Conservation (phyloP, 2,113 vertebrate species). For the Thalassoma bifasciatum region DNA sequence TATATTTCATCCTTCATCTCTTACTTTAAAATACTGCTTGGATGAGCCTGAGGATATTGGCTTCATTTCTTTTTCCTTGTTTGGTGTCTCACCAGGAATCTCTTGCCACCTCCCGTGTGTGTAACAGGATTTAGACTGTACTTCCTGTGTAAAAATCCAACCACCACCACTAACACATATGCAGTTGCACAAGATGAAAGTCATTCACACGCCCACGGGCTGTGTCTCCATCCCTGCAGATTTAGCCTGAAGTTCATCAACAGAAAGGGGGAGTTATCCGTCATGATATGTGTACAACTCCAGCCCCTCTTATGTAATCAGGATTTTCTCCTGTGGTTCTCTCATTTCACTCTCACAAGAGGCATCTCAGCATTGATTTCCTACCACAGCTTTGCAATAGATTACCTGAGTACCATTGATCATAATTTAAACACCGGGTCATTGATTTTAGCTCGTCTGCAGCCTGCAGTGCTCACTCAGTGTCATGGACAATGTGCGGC, state of each 20-base stretch:
- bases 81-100: constrained; percentile 12
- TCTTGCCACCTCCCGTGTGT: constrained; percentile 13
- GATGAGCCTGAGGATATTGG: background rate
- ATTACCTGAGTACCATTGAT: constrained; percentile 31
- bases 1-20: background rate
- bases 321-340: background rate
- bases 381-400: constrained; percentile 17
- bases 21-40: constrained; percentile 2
- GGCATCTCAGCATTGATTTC: constrained; percentile 31
- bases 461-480: constrained; percentile 31
- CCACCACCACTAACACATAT: constrained; percentile 10
- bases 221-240: constrained; percentile 32
- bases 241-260: constrained; percentile 41
- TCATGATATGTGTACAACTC: background rate
- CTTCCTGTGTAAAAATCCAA: constrained; percentile 28
- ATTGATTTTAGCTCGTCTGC: constrained; percentile 34
- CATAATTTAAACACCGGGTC: constrained; percentile 44
- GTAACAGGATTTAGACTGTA: constrained; percentile 27
- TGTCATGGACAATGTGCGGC: constrained; percentile 28
- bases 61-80: constrained; percentile 13
- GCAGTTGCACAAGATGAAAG: constrained; percentile 26
- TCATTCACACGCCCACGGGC: constrained; percentile 19
- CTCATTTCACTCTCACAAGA: constrained; percentile 18
- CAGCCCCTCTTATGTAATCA: background rate
- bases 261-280: background rate